Evolutionary conservation across 1,140 invertebrate genomes (phyloP).

Genomic region (Drosophila triauraria): DNA sequence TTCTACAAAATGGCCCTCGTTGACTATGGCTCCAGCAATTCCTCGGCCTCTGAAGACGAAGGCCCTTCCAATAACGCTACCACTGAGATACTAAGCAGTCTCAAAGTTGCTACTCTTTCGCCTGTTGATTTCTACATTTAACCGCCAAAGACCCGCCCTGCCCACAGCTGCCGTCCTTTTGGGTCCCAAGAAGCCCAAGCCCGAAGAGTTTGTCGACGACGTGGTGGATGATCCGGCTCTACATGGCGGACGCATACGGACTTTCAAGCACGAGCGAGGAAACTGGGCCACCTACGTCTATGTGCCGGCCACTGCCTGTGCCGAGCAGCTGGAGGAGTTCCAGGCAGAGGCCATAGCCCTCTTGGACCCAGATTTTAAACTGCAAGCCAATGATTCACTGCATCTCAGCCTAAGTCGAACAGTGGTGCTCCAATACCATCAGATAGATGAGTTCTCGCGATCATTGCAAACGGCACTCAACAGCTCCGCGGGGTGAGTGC

Average conservation of each 20-base stretch:
- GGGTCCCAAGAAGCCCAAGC: slow-evolving; percentile 51
- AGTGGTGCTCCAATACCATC: slow-evolving; percentile 76
- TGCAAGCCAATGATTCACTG: slow-evolving; percentile 56
- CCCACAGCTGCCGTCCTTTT: slow-evolving; percentile 60
- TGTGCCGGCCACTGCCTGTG: slow-evolving; percentile 46
- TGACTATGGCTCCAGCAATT: slow-evolving; percentile 31
- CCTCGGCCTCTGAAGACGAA: slow-evolving; percentile 35
- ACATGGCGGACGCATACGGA: slow-evolving; percentile 72
- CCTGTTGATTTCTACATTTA: slow-evolving; percentile 30
- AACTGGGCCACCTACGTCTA: slow-evolving; percentile 81
- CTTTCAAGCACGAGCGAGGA: slow-evolving; percentile 82
- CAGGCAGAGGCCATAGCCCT: slow-evolving; percentile 53
- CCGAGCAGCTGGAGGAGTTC: slow-evolving; percentile 69
- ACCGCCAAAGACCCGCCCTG: slow-evolving; percentile 53
- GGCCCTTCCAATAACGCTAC: background rate
- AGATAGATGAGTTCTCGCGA: slow-evolving; percentile 70
- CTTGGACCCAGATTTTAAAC: slow-evolving; percentile 26
- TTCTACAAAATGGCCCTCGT: slow-evolving; percentile 36
- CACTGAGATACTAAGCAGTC: background rate
- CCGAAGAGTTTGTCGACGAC: slow-evolving; percentile 26
- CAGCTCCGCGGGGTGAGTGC: slow-evolving; percentile 42
- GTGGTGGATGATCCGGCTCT: slow-evolving; percentile 43
- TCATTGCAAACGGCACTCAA: slow-evolving; percentile 55
- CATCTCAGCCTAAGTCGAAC: slow-evolving; percentile 76
- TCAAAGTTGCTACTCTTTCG: slow-evolving; percentile 6